These are phyloP conservation scores for Ictalurus punctatus DNA, from an alignment of 2,113 vertebrate genomes.

Conservation along the genomic window DNA sequence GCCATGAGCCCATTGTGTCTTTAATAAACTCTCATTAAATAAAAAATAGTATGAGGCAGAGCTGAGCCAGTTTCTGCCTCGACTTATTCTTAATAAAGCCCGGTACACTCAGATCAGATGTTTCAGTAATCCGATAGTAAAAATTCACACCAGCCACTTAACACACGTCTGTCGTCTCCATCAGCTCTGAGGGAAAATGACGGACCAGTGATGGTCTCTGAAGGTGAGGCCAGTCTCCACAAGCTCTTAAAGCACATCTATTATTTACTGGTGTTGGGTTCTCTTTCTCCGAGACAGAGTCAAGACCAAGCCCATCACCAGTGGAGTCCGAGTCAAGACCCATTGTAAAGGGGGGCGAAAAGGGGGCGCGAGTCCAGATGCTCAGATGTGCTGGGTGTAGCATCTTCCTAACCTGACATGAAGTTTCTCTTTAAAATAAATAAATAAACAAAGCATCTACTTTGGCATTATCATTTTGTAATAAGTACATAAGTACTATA, in stretches of 20 bases:
- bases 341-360: too few relatives aligned
- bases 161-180: background rate
- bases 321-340: background rate
- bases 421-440: background rate
- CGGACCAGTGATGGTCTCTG: background rate
- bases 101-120: background rate
- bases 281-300: background rate
- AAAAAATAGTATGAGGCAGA: slow-evolving; percentile 15
- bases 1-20: background rate
- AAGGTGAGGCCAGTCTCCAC: background rate
- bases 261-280: background rate
- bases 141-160: background rate
- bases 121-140: background rate
- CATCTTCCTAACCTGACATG: background rate
- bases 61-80: background rate
- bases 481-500: background rate
- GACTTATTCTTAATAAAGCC: background rate
- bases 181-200: background rate
- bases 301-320: background rate
- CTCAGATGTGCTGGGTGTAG: background rate
- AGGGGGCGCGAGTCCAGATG: background rate
- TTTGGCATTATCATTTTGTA: background rate
- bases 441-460: background rate
- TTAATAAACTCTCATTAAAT: slow-evolving; percentile 41
- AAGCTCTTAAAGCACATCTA: background rate